These are phyloP conservation scores for Parochlus steinenii DNA, from an alignment of 2,888 invertebrate genomes.

Conservation along the genomic window DNA sequence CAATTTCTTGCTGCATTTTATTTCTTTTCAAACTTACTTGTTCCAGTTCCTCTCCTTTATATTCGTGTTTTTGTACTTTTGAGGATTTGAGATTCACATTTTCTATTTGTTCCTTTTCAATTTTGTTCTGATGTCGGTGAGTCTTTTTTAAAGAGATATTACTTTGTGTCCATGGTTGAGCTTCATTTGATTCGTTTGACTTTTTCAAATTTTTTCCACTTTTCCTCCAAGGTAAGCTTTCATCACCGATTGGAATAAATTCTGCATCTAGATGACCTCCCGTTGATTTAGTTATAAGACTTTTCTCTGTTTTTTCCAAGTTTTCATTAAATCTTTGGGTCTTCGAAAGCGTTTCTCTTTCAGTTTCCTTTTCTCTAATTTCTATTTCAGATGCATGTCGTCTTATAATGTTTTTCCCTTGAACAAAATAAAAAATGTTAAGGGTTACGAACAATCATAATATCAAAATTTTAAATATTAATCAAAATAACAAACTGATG, in stretches of 20 bases:
- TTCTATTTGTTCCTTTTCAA: conserved; percentile 28
- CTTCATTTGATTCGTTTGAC: conserved; percentile 24
- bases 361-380: not conserved
- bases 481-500: not conserved
- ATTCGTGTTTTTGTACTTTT: conserved; percentile 34
- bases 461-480: conserved; percentile 1
- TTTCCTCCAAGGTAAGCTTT: conserved; percentile 36
- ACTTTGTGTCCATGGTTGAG: conserved; percentile 48
- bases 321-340: not conserved
- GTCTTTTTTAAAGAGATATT: conserved; percentile 37
- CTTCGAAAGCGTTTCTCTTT: not conserved
- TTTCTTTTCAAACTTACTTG: conserved; percentile 33
- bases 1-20: conserved; percentile 25
- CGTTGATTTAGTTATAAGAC: not conserved
- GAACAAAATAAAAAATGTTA: conserved; percentile 1
- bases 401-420: not conserved
- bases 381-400: not conserved
- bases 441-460: too few species aligned
- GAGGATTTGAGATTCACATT: conserved; percentile 39
- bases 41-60: conserved; percentile 35
- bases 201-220: conserved; percentile 14
- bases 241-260: conserved; percentile 32
- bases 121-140: conserved; percentile 25
- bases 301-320: not conserved
- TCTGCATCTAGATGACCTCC: conserved; percentile 21